phyloP scores from a whole-genome alignment of 2,888 invertebrate genomes.

The Luffia ferchaultella region DNA sequence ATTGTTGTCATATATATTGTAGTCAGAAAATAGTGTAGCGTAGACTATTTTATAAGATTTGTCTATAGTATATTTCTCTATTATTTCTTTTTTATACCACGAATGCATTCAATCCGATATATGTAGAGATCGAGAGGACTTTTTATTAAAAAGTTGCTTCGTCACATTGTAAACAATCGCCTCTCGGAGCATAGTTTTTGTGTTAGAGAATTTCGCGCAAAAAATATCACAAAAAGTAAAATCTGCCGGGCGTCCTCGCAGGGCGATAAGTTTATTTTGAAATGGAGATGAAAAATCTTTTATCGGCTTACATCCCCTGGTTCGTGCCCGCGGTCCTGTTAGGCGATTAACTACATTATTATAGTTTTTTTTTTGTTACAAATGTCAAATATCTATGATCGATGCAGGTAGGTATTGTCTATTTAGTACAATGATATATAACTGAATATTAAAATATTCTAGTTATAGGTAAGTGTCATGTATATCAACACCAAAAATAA shows the following conservation, averaged over 20 bases:
- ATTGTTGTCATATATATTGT: too few species aligned
- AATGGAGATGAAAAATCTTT: slow-evolving; percentile 33
- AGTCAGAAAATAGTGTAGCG: too few species aligned
- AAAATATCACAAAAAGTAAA: slow-evolving; percentile 56
- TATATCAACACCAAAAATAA: too few species aligned
- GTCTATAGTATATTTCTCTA: too few species aligned
- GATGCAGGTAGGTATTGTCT: too few species aligned
- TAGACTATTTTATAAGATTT: too few species aligned
- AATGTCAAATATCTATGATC: too few species aligned
- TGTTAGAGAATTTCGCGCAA: slow-evolving; percentile 42
- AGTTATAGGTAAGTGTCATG: too few species aligned
- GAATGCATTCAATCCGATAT: not conserved
- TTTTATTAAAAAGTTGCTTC: slow-evolving; percentile 23
- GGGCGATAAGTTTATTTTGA: slow-evolving; percentile 61
- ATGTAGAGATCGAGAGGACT: not conserved
- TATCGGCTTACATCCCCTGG: slow-evolving; percentile 25
- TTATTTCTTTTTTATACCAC: too few species aligned
- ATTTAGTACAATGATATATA: too few species aligned
- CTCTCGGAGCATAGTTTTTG: slow-evolving; percentile 25
- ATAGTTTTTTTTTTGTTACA: too few species aligned
- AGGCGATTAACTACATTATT: not conserved
- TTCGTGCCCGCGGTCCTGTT: not conserved
- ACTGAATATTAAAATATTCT: too few species aligned
- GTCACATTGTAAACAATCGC: slow-evolving; percentile 46
- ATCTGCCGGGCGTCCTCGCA: slow-evolving; percentile 32